Percentiles rank a stretch among this genome's conserved stretches.
Evolutionary conservation across 2,113 vertebrate species (phyloP).

Genomic region (Corynorhinus townsendii): DNA sequence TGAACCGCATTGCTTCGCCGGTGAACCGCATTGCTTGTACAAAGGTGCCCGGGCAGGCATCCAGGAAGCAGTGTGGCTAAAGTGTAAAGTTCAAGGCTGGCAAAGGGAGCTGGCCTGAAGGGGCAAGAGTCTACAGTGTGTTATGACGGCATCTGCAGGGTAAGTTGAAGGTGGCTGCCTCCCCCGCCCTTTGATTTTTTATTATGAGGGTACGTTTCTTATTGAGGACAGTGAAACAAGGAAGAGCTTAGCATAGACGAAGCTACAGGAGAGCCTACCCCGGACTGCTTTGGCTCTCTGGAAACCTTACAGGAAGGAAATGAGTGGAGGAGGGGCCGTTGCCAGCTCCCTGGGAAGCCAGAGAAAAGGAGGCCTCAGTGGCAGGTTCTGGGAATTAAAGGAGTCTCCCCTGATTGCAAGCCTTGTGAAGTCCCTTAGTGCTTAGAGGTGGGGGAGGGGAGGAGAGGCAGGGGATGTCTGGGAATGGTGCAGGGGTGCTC

Average conservation of each 20-base stretch:
- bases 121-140: accelerated
- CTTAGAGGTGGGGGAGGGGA: background rate
- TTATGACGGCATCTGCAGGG: background rate
- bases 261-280: background rate
- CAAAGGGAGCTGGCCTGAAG: background rate
- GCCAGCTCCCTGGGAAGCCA: background rate
- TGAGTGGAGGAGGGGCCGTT: no score
- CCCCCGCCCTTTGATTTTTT: background rate
- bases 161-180: background rate
- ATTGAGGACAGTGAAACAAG: background rate
- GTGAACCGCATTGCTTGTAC: no score
- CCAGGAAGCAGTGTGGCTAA: background rate
- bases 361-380: background rate
- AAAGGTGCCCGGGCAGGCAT: accelerated
- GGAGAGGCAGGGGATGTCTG: no score
- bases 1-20: no score
- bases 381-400: background rate
- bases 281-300: no score
- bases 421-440: background rate
- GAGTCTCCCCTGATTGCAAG: background rate
- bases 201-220: background rate
- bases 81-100: background rate
- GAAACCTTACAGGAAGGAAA: no score
- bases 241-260: background rate
- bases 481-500: no score